These are phyloP conservation scores for Zaprionus lineosus DNA, from an alignment of 2,888 invertebrate genomes.

Conservation along the genomic window DNA sequence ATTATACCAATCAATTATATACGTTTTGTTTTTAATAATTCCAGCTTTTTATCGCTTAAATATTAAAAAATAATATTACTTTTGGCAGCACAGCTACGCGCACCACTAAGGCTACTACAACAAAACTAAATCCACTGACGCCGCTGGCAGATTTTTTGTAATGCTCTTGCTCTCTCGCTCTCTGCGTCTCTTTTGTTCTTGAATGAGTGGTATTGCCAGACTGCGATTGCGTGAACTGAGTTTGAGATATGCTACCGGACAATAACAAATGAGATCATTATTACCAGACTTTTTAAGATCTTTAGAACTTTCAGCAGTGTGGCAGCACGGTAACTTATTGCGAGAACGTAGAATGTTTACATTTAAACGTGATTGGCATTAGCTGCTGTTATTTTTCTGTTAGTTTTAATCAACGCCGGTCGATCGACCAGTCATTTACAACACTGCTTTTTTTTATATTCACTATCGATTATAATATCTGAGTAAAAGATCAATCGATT, in stretches of 20 bases:
- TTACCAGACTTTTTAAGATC: constrained; percentile 36
- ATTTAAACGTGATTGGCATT: neutral
- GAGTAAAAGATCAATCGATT: neutral
- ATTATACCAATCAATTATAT: constrained; percentile 14
- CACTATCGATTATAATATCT: neutral
- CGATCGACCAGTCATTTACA: neutral
- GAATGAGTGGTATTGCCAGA: constrained; percentile 37
- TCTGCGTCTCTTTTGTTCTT: constrained; percentile 58
- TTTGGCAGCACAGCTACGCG: constrained; percentile 50
- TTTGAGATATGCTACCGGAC: constrained; percentile 41
- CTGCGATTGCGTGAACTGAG: constrained; percentile 34
- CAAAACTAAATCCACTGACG: constrained; percentile 79
- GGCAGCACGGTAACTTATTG: constrained; percentile 23
- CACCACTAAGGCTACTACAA: constrained; percentile 55
- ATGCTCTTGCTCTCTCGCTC: constrained; percentile 32
- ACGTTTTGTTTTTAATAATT: constrained; percentile 38
- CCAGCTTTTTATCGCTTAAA: constrained; percentile 36
- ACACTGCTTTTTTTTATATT: too few species aligned
- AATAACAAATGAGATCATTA: constrained; percentile 41
- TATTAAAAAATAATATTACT: constrained; percentile 41
- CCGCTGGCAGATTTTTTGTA: constrained; percentile 66
- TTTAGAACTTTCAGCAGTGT: neutral
- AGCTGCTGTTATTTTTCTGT: neutral
- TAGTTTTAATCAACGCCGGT: neutral
- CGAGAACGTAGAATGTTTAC: neutral